These are phyloP conservation scores for Carettochelys insculpta DNA, from an alignment of 2,113 vertebrate genomes.

Conservation along the genomic window DNA sequence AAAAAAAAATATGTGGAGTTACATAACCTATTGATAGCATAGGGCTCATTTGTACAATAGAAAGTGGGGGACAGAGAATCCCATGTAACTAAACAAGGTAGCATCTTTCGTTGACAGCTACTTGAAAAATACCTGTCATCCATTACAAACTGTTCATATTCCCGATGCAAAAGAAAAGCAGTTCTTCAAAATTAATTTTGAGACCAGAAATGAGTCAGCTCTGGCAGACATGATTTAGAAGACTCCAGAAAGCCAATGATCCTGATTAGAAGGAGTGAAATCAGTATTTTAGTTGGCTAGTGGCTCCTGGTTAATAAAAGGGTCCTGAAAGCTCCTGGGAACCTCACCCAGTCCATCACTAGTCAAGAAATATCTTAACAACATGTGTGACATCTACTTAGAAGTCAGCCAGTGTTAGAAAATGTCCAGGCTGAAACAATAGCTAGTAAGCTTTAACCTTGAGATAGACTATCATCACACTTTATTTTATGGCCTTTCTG, in stretches of 20 bases:
- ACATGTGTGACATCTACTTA: background rate
- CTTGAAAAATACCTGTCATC: background rate
- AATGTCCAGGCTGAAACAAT: background rate
- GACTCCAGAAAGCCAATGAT: background rate
- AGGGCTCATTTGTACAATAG: background rate
- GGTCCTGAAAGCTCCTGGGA: background rate
- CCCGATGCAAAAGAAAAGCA: background rate
- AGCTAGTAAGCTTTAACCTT: conserved; percentile 32
- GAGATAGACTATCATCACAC: background rate
- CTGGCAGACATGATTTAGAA: background rate
- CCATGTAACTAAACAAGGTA: background rate
- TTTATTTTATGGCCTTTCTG: conserved; percentile 25
- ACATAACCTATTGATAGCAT: background rate
- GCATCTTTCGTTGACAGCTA: background rate
- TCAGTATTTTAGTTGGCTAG: background rate
- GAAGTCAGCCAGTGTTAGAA: background rate
- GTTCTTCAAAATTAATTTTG: background rate
- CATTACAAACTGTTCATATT: background rate
- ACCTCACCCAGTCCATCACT: background rate
- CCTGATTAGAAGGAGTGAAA: accelerated
- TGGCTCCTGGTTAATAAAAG: background rate
- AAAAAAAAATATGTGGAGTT: background rate
- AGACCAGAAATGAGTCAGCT: background rate
- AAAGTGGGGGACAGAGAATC: background rate
- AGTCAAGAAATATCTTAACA: background rate